Evolutionary conservation across 2,888 invertebrate genomes (phyloP).

Genomic region (Agriopis leucophaearia): DNA sequence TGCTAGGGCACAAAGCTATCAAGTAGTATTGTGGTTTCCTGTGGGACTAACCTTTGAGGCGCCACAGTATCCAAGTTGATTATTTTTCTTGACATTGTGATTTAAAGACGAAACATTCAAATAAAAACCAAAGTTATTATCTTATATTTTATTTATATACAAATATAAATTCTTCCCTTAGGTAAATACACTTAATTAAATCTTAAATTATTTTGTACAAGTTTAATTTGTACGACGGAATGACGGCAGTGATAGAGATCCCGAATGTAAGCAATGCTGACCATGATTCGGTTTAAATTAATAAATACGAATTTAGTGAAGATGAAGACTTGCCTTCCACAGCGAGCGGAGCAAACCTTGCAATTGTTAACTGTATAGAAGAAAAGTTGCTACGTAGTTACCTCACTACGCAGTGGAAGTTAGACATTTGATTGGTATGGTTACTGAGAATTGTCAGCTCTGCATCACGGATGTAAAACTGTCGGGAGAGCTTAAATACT

Average conservation of each 20-base stretch:
- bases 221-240: conserved; percentile 67
- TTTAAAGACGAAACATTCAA: conserved; percentile 7
- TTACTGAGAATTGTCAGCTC: conserved; percentile 11
- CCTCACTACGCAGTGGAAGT: background rate
- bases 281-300: conserved; percentile 27
- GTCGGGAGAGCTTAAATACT: conserved; percentile 13
- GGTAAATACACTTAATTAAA: conserved; percentile 75
- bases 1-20: no score
- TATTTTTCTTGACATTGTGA: background rate
- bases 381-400: background rate
- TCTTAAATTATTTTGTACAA: conserved; percentile 77
- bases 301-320: conserved; percentile 37
- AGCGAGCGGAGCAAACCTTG: background rate
- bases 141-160: conserved; percentile 78
- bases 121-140: conserved; percentile 48
- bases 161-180: conserved; percentile 80
- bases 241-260: conserved; percentile 72
- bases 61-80: no score
- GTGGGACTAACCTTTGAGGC: no score
- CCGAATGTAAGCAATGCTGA: conserved; percentile 57
- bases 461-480: conserved; percentile 23
- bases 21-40: no score
- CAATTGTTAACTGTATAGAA: background rate
- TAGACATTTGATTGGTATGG: background rate
- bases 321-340: conserved; percentile 13